phyloP scores from a whole-genome alignment of 2,113 vertebrate genomes.

The Trematocara unimaculatum region DNA sequence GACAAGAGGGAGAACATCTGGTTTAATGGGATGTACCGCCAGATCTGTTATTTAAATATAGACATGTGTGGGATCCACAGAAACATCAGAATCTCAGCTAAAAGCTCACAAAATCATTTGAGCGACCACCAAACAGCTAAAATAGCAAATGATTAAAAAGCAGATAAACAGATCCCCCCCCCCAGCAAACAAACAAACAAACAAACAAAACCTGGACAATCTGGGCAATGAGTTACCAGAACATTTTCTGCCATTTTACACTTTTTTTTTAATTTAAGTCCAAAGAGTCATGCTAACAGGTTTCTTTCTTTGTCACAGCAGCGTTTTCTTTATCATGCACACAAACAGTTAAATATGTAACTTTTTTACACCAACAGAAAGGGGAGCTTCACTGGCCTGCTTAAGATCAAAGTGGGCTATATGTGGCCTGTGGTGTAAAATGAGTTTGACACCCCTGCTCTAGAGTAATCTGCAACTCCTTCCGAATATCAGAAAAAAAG shows the following conservation, averaged over 20 bases:
- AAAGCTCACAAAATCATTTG: background rate
- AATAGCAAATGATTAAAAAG: background rate
- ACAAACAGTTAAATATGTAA: background rate
- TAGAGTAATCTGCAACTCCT: fast-evolving
- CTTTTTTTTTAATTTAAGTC: background rate
- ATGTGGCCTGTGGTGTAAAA: background rate
- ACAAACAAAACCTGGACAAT: background rate
- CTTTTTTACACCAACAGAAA: background rate
- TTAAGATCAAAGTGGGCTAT: background rate
- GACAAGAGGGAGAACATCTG: background rate
- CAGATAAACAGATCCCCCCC: background rate
- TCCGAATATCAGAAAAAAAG: fast-evolving
- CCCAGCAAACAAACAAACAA: background rate
- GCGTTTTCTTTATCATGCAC: background rate
- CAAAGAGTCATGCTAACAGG: background rate
- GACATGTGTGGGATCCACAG: background rate
- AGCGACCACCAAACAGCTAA: background rate
- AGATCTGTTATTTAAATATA: background rate
- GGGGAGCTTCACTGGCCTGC: background rate
- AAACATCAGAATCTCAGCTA: background rate
- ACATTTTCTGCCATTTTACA: background rate
- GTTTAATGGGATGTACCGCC: background rate
- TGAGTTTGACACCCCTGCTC: background rate
- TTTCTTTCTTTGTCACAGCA: background rate
- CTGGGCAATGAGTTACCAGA: background rate